A percentile compares a stretch with the other conserved stretches of the same genome.
Conservation (phyloP, 2,797 vertebrate genomes). For the Myotis myotis region DNA sequence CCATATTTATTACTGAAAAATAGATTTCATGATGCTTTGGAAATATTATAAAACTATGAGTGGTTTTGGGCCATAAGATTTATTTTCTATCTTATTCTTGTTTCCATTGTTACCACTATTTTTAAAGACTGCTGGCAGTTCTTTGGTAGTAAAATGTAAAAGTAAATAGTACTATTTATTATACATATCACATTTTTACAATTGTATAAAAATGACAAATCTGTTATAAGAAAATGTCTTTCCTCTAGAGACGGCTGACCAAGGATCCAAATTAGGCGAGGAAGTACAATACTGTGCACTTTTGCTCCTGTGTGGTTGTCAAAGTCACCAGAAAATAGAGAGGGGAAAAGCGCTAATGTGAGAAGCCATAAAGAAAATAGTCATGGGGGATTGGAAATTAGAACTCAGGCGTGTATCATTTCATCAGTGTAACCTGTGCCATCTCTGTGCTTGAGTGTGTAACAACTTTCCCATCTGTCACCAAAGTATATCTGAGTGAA, state of each 20-base stretch:
- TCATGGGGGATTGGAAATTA: background rate
- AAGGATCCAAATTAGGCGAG: background rate
- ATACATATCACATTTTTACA: background rate
- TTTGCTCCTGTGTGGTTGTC: background rate
- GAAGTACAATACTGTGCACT: background rate
- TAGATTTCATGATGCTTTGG: background rate
- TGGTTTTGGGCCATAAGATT: background rate
- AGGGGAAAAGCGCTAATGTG: background rate
- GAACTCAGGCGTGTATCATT: background rate
- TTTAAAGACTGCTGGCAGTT: background rate
- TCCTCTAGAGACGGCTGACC: background rate
- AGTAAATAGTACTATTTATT: background rate
- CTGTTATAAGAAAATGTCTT: background rate
- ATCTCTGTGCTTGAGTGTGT: background rate
- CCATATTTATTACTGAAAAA: background rate
- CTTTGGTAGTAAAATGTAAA: constrained; percentile 9
- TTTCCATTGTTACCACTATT: constrained; percentile 8
- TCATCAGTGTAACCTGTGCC: background rate
- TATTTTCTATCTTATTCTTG: background rate
- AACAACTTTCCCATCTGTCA: background rate
- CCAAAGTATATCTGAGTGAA: background rate
- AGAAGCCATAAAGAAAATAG: background rate
- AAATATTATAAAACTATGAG: background rate
- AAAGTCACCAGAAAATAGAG: background rate
- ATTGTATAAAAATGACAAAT: background rate